Evolutionary conservation across 2,797 vertebrate genomes (phyloP).

Genomic region (Tachyglossus aculeatus): DNA sequence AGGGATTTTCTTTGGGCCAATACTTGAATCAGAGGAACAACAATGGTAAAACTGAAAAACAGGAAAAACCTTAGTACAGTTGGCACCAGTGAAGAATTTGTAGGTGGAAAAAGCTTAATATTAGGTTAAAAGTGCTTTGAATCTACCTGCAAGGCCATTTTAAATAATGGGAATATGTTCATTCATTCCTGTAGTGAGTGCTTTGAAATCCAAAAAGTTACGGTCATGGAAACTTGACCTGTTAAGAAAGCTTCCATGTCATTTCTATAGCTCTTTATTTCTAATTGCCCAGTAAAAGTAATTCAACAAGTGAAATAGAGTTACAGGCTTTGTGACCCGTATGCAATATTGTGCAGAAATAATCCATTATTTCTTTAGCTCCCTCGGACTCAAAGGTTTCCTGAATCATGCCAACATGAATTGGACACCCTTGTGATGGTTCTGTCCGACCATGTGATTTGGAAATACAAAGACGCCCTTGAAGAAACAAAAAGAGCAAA

Average conservation of each 20-base stretch:
- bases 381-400: constrained; percentile 88
- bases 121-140: too few species aligned
- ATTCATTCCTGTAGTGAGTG: too few species aligned
- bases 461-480: constrained; percentile 87
- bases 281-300: too few species aligned
- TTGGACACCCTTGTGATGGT: constrained; percentile 89
- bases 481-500: constrained; percentile 94
- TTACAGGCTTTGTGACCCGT: not conserved
- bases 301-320: too few species aligned
- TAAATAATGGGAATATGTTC: too few species aligned
- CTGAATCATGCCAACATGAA: constrained; percentile 87
- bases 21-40: too few species aligned
- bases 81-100: too few species aligned
- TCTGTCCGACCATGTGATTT: constrained; percentile 90
- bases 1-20: too few species aligned
- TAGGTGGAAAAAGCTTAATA: too few species aligned
- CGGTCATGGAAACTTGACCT: not conserved
- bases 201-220: not conserved
- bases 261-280: constrained; percentile 17
- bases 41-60: too few species aligned
- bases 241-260: constrained; percentile 6
- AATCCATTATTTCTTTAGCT: constrained; percentile 74
- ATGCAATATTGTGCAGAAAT: not conserved
- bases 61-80: too few species aligned
- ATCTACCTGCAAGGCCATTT: too few species aligned